Evolutionary conservation across 2,888 invertebrate genomes (phyloP), one percentile per base, ranked within the genome.

Genomic region (Tinea pellionella): DNA sequence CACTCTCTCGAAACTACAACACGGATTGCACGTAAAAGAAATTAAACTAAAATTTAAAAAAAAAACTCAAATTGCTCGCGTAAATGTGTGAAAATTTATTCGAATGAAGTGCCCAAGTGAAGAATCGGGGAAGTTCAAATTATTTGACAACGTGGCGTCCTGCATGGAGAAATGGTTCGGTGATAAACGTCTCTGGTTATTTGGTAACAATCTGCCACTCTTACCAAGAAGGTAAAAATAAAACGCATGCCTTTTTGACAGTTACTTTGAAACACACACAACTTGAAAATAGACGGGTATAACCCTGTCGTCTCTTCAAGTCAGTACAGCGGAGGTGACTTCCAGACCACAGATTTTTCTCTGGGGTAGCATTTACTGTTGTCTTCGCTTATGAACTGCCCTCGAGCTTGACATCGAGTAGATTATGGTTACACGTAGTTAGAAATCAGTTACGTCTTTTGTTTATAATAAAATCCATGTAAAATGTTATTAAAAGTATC

Each of bases 81-180:
- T 24, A 24, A 53, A 53, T 53, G 53, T 12, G 4, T 53, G 3
- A 1, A 18, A 11, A 18, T 53, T 16, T 15, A n/a, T 53, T 19
- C 59, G 59, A 59, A 59, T 59, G 59, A 59, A 59, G 59, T 59
- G 47, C 47, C 19, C 19, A 18, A 41, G 59, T 24, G 59, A 59
- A 59, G 59, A 59, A 2, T 12, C 29, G 64, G 68, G 68, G 72
- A 68, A 66, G 64, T 72, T 74, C 75, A 85, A 78, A 70, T 76
- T 83, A 82, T 80, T 78, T 73, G 77, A 74, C 74, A 88, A 83
- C 76, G 78, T 88, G 80, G 80, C 87, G 69, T 81, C 86, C 87
- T 89, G 90, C 87, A 95, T 95, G 95, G 95, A 95, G 93, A 94
- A 92, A 95, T 95, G 95, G 95, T 93, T 95, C 85, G 93, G 93